Percentiles rank a stretch among this genome's conserved stretches.
Evolutionary conservation across 2,888 invertebrate genomes (phyloP).

Genomic region (Euplagia quadripunctaria): DNA sequence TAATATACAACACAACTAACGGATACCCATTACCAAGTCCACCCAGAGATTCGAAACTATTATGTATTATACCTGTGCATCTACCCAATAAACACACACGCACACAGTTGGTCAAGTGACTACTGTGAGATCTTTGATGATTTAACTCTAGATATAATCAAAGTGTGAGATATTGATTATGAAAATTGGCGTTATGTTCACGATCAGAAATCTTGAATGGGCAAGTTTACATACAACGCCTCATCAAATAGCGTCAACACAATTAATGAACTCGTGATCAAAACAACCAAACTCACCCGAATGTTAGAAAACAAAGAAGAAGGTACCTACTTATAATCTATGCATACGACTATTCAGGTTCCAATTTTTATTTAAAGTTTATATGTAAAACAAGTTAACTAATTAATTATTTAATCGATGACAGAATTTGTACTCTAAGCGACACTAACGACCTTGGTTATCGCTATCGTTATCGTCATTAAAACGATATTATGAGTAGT

Average conservation of each 20-base stretch:
- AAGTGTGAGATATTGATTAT: neutral
- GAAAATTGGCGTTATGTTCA: neutral
- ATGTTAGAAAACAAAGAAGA: neutral
- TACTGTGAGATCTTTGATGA: too few species aligned
- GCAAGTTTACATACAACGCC: too few species aligned
- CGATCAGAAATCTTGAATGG: neutral
- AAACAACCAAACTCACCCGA: neutral
- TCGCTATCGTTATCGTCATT: slow-evolving; percentile 46
- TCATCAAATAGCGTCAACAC: too few species aligned
- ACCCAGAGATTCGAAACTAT: too few species aligned
- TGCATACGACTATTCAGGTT: neutral
- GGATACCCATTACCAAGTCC: too few species aligned
- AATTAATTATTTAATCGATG: slow-evolving; percentile 26
- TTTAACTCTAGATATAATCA: neutral
- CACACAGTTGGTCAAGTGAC: too few species aligned
- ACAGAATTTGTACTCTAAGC: slow-evolving; percentile 30
- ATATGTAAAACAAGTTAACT: slow-evolving; percentile 27
- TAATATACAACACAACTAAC: too few species aligned
- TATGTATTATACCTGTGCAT: too few species aligned
- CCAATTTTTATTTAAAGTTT: neutral
- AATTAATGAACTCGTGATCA: too few species aligned
- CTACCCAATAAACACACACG: too few species aligned
- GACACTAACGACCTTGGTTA: slow-evolving; percentile 42
- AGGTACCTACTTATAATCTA: too few species aligned
- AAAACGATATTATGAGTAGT: slow-evolving; percentile 42